Base-by-base conservation (phyloP, 1,140 invertebrate species). In the Sweltsa coloradensis region DNA sequence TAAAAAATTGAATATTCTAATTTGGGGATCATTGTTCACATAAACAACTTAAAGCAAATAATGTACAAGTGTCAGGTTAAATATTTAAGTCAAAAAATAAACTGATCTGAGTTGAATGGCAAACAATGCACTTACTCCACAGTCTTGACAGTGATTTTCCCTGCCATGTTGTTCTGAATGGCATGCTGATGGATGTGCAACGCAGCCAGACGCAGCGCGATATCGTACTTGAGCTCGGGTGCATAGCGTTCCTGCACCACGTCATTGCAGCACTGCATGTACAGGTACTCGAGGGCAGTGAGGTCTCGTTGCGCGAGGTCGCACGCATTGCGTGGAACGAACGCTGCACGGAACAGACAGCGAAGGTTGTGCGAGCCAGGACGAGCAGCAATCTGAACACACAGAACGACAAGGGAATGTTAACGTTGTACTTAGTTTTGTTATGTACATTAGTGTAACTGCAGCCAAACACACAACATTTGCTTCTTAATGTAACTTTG, bases 151-250 rank as follows among this genome's bases (percentile, higher is more conserved):
- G 83, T 86, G 18, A 91, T 68, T 65, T 93, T 91, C 19, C 75
- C 73, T 50, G 76, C 65, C 53, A 85, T 73, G 59, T 85, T 85
- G 55, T 85, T 86, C 21, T 79, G 76, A 50, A 88, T 61, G 13
- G 84, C 83, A 60, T 92, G 87, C 58, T 94, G 88, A 57, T 92
- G 87, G 60, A 93, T 88, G 55, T 94, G 89, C 11, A 95, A 62
- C 0, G 90, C 88, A 1, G 89, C 86, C 36, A 95, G 67, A 23
- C 87, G 68, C 9, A 93, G 60, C 5, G 88, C 86, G 3, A 85
- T 79, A 51, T 94, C 89, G 36, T 88, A 86, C 55, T 90, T 85
- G 43, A 94, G 72, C 60, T 94, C 89, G 0, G 89, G 86, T 0
- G 86, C 81, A 63, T 92, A 92, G 34, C 89, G 65, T 59, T 93